Evolutionary conservation across 1,140 invertebrate genomes (phyloP), one percentile per base, ranked within the genome.

Genomic region (Whitmania pigra): DNA sequence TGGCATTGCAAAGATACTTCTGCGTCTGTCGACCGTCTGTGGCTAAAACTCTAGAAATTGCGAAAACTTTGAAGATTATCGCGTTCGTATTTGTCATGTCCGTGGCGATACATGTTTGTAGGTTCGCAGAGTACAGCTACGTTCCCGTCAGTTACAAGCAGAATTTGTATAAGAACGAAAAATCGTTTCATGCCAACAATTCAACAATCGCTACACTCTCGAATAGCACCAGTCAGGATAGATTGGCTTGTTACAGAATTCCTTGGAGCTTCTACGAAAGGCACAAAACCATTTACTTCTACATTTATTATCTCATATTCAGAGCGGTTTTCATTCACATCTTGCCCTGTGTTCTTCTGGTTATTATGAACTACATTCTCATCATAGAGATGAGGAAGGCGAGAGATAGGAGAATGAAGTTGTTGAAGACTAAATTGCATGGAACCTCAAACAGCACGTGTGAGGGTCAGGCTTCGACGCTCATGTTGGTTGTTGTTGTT

Each of bases 251-350:
- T 31, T 63, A 63, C 57, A 25, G 22, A 15, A 31, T 25, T 22
- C 57, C 22, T 13, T 31, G 57, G 29, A 63, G 20, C 29, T 63
- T 63, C 22, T 25, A 15, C 22, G 29, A n/a, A n/a, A 3, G 29
- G 22, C 29, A 63, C 57, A 63, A 63, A 22, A 22, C 22, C 22
- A 79, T 88, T 1, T 94, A 93, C 80, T 93, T 87, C 82, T 88
- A 88, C 53, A 82, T 87, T 2, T 94, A 92, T 82, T 93, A 79
- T 80, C 86, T 88, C 76, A 31, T 63, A 22, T 94, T 94, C 80
- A 85, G 93, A 5, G 89, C 94, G 7, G 81, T 95, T 18, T 94
- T 92, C 82, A 92, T 96, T n/a, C 91, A 96, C 79, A 82, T 93
- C 72, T 82, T 93, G 27, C 93, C 93, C 0, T 95, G 93, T 83